Base-by-base conservation (phyloP, 2,888 invertebrate species). In the Carcina quercana region DNA sequence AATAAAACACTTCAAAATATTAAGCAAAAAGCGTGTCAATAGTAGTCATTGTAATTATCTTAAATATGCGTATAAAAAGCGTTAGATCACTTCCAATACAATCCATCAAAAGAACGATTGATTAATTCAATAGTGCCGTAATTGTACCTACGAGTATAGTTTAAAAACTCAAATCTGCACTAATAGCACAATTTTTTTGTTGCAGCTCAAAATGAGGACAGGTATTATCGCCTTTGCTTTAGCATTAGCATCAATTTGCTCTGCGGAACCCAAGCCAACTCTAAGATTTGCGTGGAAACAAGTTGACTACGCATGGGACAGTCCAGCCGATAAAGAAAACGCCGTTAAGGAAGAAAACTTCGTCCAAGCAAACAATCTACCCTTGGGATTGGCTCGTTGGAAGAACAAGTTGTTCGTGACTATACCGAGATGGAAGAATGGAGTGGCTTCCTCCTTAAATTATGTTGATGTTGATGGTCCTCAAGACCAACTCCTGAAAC, bases 251-350 rank as follows among this genome's bases (percentile, higher is more conserved):
- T 47, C 71, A 17, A 46, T 60, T 21, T 73, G 73, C 42, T 50
- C 67, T 38, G 70, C 76, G 19, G 85, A 82, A 5, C 83, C 86
- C 41, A n/a, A n/a, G n/a, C 78, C 91, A 21, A 79, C 88, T 33
- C 86, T 90, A 47, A 80, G 87, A 33, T 92, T 89, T 59, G 85
- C 86, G 12, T 92, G 93, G 92, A 90, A 90, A 40, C 82, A 89
- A 53, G 55, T 92, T 26, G 86, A 87, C 37, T 92, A 86, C 62
- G 80, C 79, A 22, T 92, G 91, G 90, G 89, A 90, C 13, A 83
- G 75, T 25, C 80, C 86, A 8, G 84, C 85, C 36, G 85, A 84
- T 22, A 84, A 87, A 50, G 84, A 87, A 42, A 80, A 76, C 13
- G 90, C 91, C 8, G 70, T 91, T n/a, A 75, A 73, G 24, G 82